Conservation (phyloP, 2,113 vertebrate genomes). For the Poicephalus gulielmi region DNA sequence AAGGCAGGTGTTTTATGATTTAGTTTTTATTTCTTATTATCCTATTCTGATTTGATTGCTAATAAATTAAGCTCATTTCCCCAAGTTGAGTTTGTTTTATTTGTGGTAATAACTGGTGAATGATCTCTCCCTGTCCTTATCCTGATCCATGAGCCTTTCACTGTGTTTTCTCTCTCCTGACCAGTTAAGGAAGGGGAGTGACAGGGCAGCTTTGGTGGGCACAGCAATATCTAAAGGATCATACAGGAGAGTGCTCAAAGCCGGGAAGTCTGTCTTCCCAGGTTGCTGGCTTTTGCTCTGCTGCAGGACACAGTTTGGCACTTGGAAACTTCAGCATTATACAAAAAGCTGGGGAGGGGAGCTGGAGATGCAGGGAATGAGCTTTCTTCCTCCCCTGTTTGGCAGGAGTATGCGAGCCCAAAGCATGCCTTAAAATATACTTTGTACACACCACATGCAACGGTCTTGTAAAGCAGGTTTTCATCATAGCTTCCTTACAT, state of each 20-base stretch:
- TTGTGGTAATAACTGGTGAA: neutral
- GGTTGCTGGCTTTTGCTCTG: neutral
- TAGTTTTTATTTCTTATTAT: neutral
- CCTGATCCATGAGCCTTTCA: neutral
- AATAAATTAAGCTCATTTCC: neutral
- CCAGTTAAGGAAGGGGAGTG: neutral
- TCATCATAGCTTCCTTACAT: conserved; percentile 46
- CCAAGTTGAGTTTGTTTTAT: neutral
- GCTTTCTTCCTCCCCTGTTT: neutral
- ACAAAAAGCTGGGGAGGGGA: neutral
- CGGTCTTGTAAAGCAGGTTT: conserved; percentile 20
- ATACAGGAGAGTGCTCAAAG: neutral
- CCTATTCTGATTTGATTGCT: neutral
- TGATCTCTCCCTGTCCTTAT: neutral
- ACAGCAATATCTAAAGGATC: neutral
- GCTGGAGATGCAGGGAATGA: neutral
- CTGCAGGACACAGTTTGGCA: neutral
- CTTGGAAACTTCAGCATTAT: neutral
- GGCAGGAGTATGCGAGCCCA: neutral
- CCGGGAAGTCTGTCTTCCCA: neutral
- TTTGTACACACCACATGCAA: neutral
- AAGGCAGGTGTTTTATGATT: neutral
- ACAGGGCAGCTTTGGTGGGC: neutral
- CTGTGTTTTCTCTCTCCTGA: neutral
- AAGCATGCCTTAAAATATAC: conserved; percentile 12